These are phyloP conservation scores for Oophaga pumilio DNA, from an alignment of 2,113 vertebrate species.

Conservation along the genomic window DNA sequence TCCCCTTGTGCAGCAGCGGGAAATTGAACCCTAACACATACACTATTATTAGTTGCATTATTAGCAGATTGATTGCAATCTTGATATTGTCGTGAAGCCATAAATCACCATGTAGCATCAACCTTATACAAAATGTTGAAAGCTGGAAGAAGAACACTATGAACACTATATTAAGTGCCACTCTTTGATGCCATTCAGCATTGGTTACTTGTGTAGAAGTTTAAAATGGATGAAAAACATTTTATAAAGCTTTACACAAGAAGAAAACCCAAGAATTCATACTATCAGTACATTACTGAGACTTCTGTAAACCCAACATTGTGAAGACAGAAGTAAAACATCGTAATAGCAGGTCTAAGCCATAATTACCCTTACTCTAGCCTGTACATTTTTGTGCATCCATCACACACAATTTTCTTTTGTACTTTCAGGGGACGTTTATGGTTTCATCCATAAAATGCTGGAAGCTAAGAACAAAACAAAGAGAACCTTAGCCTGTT, in stretches of 20 bases:
- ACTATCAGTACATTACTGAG: not conserved
- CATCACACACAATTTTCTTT: constrained; percentile 26
- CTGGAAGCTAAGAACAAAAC: constrained; percentile 59
- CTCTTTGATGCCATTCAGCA: not conserved
- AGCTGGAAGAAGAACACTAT: not conserved
- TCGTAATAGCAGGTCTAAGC: not conserved
- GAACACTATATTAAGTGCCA: not conserved
- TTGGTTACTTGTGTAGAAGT: not conserved
- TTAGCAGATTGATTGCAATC: too few relatives aligned
- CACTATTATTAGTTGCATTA: too few relatives aligned
- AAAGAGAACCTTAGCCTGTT: constrained; percentile 62
- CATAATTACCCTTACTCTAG: not conserved
- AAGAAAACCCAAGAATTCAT: not conserved
- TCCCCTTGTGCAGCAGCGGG: too few relatives aligned
- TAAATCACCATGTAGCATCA: too few relatives aligned
- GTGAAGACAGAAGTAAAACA: not conserved
- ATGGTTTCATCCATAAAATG: not conserved
- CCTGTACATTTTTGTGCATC: not conserved
- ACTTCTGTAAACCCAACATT: not conserved
- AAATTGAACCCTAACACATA: too few relatives aligned
- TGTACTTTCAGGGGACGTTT: not conserved
- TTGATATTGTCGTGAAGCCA: too few relatives aligned
- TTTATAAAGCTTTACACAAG: not conserved
- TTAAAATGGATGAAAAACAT: not conserved
- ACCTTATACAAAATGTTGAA: not conserved